Conservation (phyloP, 2,113 vertebrate species). For the Neotragus moschatus region DNA sequence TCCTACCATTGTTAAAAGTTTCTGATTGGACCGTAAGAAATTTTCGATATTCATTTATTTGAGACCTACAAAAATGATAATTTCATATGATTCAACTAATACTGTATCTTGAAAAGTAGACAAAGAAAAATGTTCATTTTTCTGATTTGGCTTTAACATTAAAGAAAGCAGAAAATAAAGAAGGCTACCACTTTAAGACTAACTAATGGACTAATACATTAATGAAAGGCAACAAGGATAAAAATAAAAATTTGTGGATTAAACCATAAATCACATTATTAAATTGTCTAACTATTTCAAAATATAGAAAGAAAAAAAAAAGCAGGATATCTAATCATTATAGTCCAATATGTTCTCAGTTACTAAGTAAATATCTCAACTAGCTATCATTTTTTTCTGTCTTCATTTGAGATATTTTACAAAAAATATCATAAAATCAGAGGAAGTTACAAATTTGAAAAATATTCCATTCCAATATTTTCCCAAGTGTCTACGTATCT, state of each 20-base stretch:
- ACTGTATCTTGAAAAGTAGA: not conserved
- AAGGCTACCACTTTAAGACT: not conserved
- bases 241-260: not conserved
- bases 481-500: not conserved
- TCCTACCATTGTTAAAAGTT: not conserved
- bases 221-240: not conserved
- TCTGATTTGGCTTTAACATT: not conserved
- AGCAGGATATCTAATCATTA: not conserved
- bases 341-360: not conserved
- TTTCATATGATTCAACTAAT: not conserved
- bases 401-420: not conserved
- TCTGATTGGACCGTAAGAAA: not conserved
- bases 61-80: not conserved
- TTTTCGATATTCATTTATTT: not conserved
- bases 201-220: not conserved
- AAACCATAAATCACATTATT: not conserved
- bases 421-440: not conserved
- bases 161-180: not conserved
- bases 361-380: not conserved
- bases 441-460: not conserved
- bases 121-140: not conserved
- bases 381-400: not conserved
- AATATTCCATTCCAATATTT: not conserved
- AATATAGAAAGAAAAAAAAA: not conserved
- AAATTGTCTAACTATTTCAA: not conserved